phyloP scores from a whole-genome alignment of 2,113 vertebrate genomes.

The Struthidea cinerea region DNA sequence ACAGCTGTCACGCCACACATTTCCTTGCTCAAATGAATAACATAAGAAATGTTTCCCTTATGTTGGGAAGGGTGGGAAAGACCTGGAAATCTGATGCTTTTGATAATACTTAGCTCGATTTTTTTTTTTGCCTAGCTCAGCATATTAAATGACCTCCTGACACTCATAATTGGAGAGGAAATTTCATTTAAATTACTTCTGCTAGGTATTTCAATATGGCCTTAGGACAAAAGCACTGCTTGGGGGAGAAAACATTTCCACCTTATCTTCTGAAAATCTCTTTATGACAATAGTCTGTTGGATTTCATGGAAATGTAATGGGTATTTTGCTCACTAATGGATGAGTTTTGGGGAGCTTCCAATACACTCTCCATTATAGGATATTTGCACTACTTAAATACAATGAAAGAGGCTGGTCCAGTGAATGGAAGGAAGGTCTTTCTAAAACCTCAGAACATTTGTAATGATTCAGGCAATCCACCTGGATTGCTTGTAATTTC shows the following conservation, averaged over 20 bases:
- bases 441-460: background rate
- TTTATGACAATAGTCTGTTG: background rate
- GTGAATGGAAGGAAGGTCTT: background rate
- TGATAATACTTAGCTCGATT: background rate
- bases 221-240: background rate
- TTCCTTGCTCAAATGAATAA: background rate
- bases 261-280: background rate
- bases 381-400: background rate
- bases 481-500: background rate
- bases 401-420: background rate
- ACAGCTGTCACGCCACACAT: constrained; percentile 5
- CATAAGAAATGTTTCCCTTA: background rate
- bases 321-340: background rate
- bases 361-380: background rate
- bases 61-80: background rate
- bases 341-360: background rate
- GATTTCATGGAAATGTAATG: background rate
- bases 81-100: background rate
- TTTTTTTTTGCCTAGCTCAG: background rate
- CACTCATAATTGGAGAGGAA: background rate
- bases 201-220: background rate
- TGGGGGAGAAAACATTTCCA: background rate
- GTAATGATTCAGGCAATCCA: background rate
- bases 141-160: background rate
- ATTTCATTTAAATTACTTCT: constrained; percentile 15